Evolutionary conservation across 1,140 invertebrate species (phyloP).

Genomic region (Drosophila sp.): DNA sequence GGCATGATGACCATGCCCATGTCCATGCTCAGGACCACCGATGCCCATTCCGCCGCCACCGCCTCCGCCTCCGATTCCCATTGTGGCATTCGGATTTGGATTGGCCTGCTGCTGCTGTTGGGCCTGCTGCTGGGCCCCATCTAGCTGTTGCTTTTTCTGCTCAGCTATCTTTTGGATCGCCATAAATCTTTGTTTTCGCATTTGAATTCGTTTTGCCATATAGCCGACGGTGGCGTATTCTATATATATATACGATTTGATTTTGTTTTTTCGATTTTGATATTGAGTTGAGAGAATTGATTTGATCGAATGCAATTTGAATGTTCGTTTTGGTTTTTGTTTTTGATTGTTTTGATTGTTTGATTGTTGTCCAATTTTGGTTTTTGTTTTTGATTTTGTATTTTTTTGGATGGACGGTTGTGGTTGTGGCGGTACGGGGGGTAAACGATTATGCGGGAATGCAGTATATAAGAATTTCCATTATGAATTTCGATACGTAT

Average conservation of each 20-base stretch:
- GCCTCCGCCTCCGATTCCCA: constrained; percentile 71
- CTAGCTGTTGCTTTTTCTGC: constrained; percentile 92
- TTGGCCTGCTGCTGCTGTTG: constrained; percentile 84
- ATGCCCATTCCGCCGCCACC: constrained; percentile 69
- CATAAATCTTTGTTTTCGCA: constrained; percentile 95
- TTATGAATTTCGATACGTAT: constrained; percentile 19
- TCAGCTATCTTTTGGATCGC: constrained; percentile 95
- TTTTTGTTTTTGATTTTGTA: constrained; percentile 26
- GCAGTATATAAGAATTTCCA: constrained; percentile 6
- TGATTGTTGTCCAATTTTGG: neutral
- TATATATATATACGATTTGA: constrained; percentile 83
- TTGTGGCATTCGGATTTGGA: constrained; percentile 78
- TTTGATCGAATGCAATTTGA: neutral
- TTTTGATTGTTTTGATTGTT: neutral
- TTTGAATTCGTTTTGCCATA: constrained; percentile 97
- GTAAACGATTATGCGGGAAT: constrained; percentile 9
- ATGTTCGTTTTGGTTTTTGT: constrained; percentile 12
- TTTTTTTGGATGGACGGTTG: constrained; percentile 22
- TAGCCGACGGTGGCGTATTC: constrained; percentile 97
- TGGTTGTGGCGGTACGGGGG: constrained; percentile 17
- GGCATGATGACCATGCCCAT: constrained; percentile 83
- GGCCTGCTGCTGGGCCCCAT: constrained; percentile 86
- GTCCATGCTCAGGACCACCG: constrained; percentile 82
- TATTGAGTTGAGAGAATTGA: constrained; percentile 26
- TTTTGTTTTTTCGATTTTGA: constrained; percentile 42